Conservation (phyloP, 1,140 invertebrate species). For the Polypedilum pembai region DNA sequence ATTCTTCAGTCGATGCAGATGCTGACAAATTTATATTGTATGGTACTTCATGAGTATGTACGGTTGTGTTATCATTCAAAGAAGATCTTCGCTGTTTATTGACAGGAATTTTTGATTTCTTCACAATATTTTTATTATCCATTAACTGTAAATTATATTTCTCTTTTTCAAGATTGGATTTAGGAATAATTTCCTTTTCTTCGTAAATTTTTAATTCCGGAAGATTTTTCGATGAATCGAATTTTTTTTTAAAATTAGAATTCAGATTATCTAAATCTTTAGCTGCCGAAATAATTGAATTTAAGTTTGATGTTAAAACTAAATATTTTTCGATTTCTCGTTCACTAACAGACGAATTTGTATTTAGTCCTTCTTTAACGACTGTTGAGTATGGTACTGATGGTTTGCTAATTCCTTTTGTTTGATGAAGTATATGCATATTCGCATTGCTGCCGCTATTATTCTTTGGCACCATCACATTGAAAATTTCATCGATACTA, state of each 20-base stretch:
- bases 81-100: not conserved
- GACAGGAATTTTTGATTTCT: conserved; percentile 7
- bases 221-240: not conserved
- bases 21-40: not conserved
- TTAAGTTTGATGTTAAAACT: not conserved
- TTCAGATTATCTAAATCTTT: not conserved
- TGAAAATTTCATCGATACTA: not conserved
- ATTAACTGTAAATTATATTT: not conserved
- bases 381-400: not conserved
- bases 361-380: not conserved
- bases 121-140: not conserved
- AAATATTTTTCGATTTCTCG: not conserved
- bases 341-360: not conserved
- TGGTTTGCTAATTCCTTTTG: not conserved
- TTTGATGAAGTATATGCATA: not conserved
- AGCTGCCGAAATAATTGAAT: not conserved
- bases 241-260: not conserved
- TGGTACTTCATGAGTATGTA: not conserved
- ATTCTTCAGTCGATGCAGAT: not conserved
- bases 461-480: conserved; percentile 9
- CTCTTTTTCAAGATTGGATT: not conserved
- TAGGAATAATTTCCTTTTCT: not conserved
- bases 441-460: not conserved
- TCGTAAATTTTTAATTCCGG: conserved; percentile 1
- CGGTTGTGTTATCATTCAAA: not conserved